Conservation (phyloP, 2,888 invertebrate genomes). For the Acleris literana region DNA sequence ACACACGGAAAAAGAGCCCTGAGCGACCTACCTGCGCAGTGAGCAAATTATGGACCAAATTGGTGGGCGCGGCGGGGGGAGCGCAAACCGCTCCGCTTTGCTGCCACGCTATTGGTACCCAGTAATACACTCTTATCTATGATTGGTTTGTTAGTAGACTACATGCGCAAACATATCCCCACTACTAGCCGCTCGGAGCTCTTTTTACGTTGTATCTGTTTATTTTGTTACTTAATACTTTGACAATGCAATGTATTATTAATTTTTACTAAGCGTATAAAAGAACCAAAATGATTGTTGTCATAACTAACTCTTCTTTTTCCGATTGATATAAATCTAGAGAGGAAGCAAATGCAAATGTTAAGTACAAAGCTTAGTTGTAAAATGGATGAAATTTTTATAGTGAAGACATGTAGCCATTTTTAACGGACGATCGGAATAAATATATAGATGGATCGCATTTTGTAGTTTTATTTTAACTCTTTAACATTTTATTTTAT, state of each 20-base stretch:
- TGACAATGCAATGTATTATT: not conserved
- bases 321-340: slow-evolving; percentile 26
- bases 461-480: slow-evolving; percentile 48
- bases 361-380: slow-evolving; percentile 76
- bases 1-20: too few relatives aligned
- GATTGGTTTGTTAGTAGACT: too few relatives aligned
- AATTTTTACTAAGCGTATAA: not conserved
- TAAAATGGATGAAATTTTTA: slow-evolving; percentile 47
- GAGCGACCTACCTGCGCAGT: too few relatives aligned
- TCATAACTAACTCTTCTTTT: slow-evolving; percentile 37
- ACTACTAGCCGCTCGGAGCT: too few relatives aligned
- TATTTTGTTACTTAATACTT: too few relatives aligned
- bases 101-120: too few relatives aligned
- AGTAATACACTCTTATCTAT: too few relatives aligned
- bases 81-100: too few relatives aligned
- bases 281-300: slow-evolving; percentile 10
- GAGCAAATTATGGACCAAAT: too few relatives aligned
- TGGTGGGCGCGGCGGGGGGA: too few relatives aligned
- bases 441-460: slow-evolving; percentile 72
- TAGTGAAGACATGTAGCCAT: slow-evolving; percentile 59
- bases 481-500: not conserved
- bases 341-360: slow-evolving; percentile 66
- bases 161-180: too few relatives aligned
- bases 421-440: slow-evolving; percentile 67
- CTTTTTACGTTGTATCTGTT: too few relatives aligned